Percentiles rank a stretch among this genome's conserved stretches.
phyloP scores from a whole-genome alignment of 1,140 invertebrate species.

The Chrysomallon squamiferum region DNA sequence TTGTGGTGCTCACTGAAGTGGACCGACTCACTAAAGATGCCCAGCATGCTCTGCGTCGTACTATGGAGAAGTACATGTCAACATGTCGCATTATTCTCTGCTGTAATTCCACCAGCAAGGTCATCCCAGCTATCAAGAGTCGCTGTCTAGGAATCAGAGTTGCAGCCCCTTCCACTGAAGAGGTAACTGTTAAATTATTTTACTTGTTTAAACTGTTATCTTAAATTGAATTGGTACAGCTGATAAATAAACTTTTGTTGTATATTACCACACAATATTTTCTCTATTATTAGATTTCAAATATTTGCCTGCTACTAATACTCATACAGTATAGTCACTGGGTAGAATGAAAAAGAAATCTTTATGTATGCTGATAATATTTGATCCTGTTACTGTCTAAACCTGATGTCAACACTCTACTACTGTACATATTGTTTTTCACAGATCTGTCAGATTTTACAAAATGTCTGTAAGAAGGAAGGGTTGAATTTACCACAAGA shows the following conservation, averaged over 20 bases:
- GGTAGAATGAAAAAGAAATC: too few relatives aligned
- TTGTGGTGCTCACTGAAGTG: conserved; percentile 94
- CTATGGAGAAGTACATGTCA: conserved; percentile 98
- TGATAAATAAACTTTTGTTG: not conserved
- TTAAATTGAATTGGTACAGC: too few relatives aligned
- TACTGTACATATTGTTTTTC: conserved; percentile 7
- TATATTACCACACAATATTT: not conserved
- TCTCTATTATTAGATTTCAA: not conserved
- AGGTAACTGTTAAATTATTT: conserved; percentile 74
- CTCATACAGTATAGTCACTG: too few relatives aligned
- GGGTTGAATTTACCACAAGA: conserved; percentile 78
- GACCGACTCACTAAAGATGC: conserved; percentile 97
- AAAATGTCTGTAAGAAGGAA: conserved; percentile 86
- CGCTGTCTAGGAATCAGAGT: conserved; percentile 92
- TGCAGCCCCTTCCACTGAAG: conserved; percentile 80
- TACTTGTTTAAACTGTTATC: too few relatives aligned
- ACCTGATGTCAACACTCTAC: too few relatives aligned
- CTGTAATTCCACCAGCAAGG: conserved; percentile 89
- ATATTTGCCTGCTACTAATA: not conserved
- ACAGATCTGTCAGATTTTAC: conserved; percentile 64
- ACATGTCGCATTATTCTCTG: conserved; percentile 95
- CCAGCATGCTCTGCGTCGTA: conserved; percentile 94
- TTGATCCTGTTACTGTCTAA: too few relatives aligned
- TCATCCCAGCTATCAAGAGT: conserved; percentile 94
- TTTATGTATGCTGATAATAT: too few relatives aligned